These are phyloP conservation scores for Ochropleura leucogaster DNA, from an alignment of 2,888 invertebrate species.

Conservation along the genomic window DNA sequence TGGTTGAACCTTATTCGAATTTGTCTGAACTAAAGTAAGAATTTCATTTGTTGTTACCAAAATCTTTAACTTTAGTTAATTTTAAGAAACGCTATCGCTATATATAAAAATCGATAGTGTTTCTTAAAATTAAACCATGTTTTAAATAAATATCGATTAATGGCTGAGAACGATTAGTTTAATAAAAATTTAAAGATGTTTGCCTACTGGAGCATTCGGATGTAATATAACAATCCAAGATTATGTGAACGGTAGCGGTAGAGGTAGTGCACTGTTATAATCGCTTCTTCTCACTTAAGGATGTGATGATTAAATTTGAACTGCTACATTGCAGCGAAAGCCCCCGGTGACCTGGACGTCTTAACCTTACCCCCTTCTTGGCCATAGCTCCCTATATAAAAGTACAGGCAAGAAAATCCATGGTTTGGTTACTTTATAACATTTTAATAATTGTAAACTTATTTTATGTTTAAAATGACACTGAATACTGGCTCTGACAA, in stretches of 20 bases:
- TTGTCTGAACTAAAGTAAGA: neutral
- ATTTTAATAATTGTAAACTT: neutral
- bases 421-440: neutral
- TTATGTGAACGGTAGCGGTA: neutral
- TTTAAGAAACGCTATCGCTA: too few species aligned
- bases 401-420: neutral
- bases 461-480: neutral
- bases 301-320: neutral
- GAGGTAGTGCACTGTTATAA: neutral
- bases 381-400: neutral
- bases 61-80: too few species aligned
- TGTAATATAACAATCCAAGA: neutral
- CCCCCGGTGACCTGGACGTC: neutral
- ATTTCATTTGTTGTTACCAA: neutral
- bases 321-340: neutral
- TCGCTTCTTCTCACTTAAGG: neutral
- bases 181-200: neutral
- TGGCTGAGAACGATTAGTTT: neutral
- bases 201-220: neutral
- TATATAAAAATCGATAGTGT: neutral
- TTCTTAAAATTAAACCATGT: too few species aligned
- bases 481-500: neutral
- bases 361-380: neutral
- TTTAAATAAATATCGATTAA: neutral
- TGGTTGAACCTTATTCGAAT: slow-evolving; percentile 3